These are phyloP conservation scores for Stomorhina lunata DNA, from an alignment of 2,888 invertebrate genomes.

Conservation along the genomic window DNA sequence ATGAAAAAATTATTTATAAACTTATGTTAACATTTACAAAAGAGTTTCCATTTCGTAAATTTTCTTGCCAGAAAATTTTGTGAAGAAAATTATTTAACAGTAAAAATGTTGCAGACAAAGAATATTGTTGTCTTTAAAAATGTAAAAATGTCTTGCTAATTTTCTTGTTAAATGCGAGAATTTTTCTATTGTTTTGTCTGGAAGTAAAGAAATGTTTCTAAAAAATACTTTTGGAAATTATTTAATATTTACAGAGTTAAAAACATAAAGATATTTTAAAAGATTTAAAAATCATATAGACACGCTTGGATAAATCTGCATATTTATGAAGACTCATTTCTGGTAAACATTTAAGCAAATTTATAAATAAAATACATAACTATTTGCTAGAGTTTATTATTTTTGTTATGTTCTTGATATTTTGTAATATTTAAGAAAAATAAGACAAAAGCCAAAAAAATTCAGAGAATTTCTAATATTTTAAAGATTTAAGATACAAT, in stretches of 20 bases:
- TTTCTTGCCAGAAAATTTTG: conserved; percentile 13
- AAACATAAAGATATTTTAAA: neutral
- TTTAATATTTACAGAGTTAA: conserved; percentile 2
- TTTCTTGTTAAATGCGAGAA: too few species aligned
- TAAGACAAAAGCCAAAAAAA: conserved; percentile 20
- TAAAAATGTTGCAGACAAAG: neutral
- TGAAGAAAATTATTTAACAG: neutral
- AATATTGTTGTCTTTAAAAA: conserved; percentile 4
- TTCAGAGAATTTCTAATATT: neutral
- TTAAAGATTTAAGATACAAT: neutral
- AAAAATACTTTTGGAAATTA: conserved; percentile 19
- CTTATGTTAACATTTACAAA: conserved; percentile 34
- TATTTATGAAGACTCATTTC: too few species aligned
- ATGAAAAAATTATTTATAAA: conserved; percentile 36
- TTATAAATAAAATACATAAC: too few species aligned
- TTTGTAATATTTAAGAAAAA: neutral
- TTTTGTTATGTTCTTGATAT: neutral
- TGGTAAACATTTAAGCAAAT: too few species aligned
- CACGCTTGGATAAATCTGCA: neutral
- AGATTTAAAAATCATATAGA: neutral
- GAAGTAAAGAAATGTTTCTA: conserved; percentile 1
- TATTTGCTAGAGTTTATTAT: too few species aligned
- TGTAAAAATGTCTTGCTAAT: conserved; percentile 34
- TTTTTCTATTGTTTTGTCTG: too few species aligned
- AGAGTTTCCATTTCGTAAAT: conserved; percentile 28